Base-by-base conservation (phyloP, 2,888 invertebrate species). In the Polymixis flavicincta region DNA sequence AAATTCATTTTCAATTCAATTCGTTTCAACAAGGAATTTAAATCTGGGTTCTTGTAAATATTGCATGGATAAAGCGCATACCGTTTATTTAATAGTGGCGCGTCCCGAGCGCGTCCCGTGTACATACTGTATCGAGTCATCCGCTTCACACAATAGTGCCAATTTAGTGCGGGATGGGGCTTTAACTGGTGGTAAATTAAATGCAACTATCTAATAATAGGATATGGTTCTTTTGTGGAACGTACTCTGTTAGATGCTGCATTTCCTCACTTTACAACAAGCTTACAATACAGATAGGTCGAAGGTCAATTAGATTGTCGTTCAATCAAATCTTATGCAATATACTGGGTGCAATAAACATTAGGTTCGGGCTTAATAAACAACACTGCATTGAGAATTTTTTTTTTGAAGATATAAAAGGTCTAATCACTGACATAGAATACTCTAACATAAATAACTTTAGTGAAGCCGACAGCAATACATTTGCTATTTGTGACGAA, bases 91-190 rank as follows among this genome's bases (percentile, higher is more conserved):
- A 55, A 42, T 13, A 50, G 45, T 37, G 28, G 6, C 28, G n/a
- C 25, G 8, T 72, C 66, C 32, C 32, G 28, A 28, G 17, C n/a
- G 52, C 25, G 50, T 14, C 50, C 17, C 48, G 48, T 17, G 11
- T 55, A 66, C 13, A 7, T 25, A 25, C n/a, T 17, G 50, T 32
- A 54, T 54, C 48, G 68, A 72, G 28, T 57, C 68, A 78, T 66
- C 48, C 60, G 68, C 73, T 69, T 57, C 64, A 50, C 28, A 71
- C 83, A 80, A 81, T 83, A 73, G 52, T 65, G 79, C 48, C 83
- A 78, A 73, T 83, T 72, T 64, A 78, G 48, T 61, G 60, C 65
- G 57, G 28, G 64, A 60, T 37, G 55, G 60, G 60, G 42, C 54
- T 61, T 45, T 55, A 68, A 69, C 68, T 42, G 28, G 32, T 8